Base-by-base conservation (phyloP, 2,113 vertebrate species). In the Pavo muticus region DNA sequence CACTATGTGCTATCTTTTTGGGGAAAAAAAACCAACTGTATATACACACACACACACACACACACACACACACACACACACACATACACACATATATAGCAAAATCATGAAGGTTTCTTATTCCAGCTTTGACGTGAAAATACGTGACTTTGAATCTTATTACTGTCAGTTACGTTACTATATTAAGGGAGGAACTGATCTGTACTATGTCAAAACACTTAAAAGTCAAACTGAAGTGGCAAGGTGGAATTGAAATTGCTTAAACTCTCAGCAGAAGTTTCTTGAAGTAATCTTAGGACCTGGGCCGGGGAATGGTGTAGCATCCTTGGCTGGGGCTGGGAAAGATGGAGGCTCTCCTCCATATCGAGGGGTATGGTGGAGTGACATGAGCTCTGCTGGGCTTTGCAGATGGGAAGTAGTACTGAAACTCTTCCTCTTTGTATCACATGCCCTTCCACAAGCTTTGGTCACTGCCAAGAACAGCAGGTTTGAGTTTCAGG, bases 401-500 rank as follows among this genome's bases (percentile, higher is more conserved):
- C 37, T 32, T 44, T 45, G 42, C 37, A 13, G 48, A 35, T 30
- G 48, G 27, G 32, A 52, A 71, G 39, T 45, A 32, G 40, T 9
- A 4, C 74, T 59, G 63, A 24, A n/a, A n/a, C 19, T 59, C 29
- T 63, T 25, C 13, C 17, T 35, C 37, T 7, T n/a, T n/a, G 42
- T 29, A 3, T 23, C 8, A 3, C 18, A 4, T 57, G 24, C 13
- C 42, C 15, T 15, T 75, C 35, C 1, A 1, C 44, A 37, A 29
- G 30, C 7, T 70, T 64, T 75, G 35, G 48, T 59, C 23, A 3
- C 30, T 42, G 45, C 4, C 39, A 24, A 37, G 40, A 65, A 11
- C 24, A 57, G 48, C 1, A 2, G 8, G 2, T 5, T 42, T 63
- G 1, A 10, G 18, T 52, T 19, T 16, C 19, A 6, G 12, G 75